A percentile compares a stretch with the other conserved stretches of the same genome.
phyloP scores from a whole-genome alignment of 2,113 vertebrate genomes.

The Ameiurus melas region DNA sequence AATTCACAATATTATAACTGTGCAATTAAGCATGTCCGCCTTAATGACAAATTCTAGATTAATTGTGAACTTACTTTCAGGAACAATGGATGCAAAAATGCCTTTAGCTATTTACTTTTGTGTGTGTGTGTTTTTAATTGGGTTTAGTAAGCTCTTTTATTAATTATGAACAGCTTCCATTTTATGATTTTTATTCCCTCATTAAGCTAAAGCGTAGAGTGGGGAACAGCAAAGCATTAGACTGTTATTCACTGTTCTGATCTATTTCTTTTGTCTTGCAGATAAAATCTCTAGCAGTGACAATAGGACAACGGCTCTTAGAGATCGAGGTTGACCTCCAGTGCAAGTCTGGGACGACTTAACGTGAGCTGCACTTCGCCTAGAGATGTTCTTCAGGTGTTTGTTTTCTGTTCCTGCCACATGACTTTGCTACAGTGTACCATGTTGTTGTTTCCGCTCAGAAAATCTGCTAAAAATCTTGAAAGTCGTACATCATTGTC shows the following conservation, averaged over 20 bases:
- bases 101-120: neutral
- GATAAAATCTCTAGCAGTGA: constrained; percentile 72
- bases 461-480: neutral
- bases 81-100: neutral
- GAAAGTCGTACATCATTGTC: neutral
- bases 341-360: constrained; percentile 21
- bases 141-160: neutral
- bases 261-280: constrained; percentile 41
- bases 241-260: constrained; percentile 13
- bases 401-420: neutral
- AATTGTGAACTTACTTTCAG: neutral
- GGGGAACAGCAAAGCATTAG: neutral
- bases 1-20: neutral
- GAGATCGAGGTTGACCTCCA: constrained; percentile 63
- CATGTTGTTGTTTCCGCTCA: neutral
- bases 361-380: constrained; percentile 12
- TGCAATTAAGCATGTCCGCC: neutral
- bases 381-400: neutral
- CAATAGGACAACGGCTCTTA: constrained; percentile 67
- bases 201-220: neutral
- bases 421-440: neutral
- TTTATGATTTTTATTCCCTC: neutral
- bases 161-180: neutral
- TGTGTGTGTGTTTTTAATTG: neutral
- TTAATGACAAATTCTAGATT: neutral